A percentile compares a stretch with the other conserved stretches of the same genome.
Conservation (phyloP, 2,888 invertebrate species). For the Hermaeophaga mercurialis region DNA sequence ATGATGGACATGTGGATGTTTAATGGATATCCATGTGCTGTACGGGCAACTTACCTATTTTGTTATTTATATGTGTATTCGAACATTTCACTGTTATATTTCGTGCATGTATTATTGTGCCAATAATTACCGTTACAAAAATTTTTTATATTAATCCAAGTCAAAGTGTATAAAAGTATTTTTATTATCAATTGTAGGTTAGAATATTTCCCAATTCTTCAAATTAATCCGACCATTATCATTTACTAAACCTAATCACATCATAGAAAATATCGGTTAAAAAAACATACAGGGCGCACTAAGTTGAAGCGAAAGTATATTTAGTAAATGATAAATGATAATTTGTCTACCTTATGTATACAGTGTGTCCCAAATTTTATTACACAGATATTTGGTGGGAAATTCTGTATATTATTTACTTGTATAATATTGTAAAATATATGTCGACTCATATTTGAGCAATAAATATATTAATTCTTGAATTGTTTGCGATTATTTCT, state of each 20-base stretch:
- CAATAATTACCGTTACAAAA: constrained; percentile 18
- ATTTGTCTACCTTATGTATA: neutral
- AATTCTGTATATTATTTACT: constrained; percentile 12
- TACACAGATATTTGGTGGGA: neutral
- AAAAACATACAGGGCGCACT: neutral
- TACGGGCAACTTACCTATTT: neutral
- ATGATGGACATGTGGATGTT: too few species aligned
- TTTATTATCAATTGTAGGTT: constrained; percentile 39
- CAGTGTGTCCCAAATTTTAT: neutral
- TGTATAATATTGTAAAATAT: constrained; percentile 16
- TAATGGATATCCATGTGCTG: too few species aligned
- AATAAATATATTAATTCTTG: constrained; percentile 11
- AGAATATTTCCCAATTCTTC: constrained; percentile 28
- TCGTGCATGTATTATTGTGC: constrained; percentile 20
- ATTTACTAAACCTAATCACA: neutral
- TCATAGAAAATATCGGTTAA: neutral
- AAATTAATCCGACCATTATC: neutral
- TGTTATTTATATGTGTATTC: constrained; percentile 11
- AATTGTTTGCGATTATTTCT: too few species aligned
- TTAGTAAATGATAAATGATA: constrained; percentile 4
- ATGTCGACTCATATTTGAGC: constrained; percentile 24
- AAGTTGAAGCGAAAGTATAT: neutral
- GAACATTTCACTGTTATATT: constrained; percentile 8
- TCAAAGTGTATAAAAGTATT: constrained; percentile 44
- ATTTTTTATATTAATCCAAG: constrained; percentile 16